These are phyloP conservation scores for Pseudococcus jackbeardsleyi DNA, from an alignment of 2,888 invertebrate species.

Conservation along the genomic window DNA sequence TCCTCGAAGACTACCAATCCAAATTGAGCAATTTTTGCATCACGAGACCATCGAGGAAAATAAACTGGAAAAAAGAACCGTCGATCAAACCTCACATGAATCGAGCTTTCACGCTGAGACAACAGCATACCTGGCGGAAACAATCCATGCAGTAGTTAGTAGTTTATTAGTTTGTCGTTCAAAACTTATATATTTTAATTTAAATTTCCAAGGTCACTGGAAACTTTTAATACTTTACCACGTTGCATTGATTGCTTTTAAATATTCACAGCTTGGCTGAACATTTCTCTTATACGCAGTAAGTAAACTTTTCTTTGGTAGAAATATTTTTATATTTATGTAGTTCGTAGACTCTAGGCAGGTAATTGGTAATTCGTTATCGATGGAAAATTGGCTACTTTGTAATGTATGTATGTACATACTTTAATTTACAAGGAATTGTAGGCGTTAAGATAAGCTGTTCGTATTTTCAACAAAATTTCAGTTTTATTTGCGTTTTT, in stretches of 20 bases:
- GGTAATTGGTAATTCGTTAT: background rate
- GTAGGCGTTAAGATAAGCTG: background rate
- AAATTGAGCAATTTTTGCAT: background rate
- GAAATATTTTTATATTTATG: background rate
- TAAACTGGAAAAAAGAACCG: slow-evolving; percentile 32
- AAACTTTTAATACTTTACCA: slow-evolving; percentile 17
- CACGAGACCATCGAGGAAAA: background rate
- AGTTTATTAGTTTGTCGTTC: background rate
- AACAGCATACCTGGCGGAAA: background rate
- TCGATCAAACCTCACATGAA: slow-evolving; percentile 16
- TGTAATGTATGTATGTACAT: background rate
- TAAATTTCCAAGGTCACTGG: slow-evolving; percentile 26
- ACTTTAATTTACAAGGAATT: background rate
- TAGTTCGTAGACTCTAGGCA: background rate
- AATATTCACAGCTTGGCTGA: slow-evolving; percentile 52
- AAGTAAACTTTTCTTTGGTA: slow-evolving; percentile 26
- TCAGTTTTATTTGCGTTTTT: no score
- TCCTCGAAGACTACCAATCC: slow-evolving; percentile 17
- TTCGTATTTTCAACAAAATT: no score
- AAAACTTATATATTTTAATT: slow-evolving; percentile 11
- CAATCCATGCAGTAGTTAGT: background rate
- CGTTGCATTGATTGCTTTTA: slow-evolving; percentile 47
- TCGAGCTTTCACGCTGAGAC: slow-evolving; percentile 7
- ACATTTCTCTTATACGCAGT: slow-evolving; percentile 19
- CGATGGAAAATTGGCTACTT: background rate